A percentile compares a stretch with the other conserved stretches of the same genome.
phyloP scores from a whole-genome alignment of 2,113 vertebrate species.

The Passerina amoena region DNA sequence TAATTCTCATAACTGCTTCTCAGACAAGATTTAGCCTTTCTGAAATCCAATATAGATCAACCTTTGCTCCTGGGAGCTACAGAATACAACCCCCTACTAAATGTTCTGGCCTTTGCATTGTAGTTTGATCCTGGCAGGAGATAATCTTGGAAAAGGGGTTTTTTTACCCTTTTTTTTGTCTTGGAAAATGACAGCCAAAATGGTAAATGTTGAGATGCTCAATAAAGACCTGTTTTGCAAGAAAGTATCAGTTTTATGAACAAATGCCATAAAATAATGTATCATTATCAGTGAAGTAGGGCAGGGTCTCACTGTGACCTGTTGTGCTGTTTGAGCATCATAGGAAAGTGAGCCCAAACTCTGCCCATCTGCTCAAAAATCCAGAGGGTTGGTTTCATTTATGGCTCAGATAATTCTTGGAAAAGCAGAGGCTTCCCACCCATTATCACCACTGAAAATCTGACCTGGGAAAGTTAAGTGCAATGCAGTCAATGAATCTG shows the following conservation, averaged over 20 bases:
- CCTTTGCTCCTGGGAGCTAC: neutral
- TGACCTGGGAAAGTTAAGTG: neutral
- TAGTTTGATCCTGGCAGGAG: neutral
- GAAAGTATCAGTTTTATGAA: neutral
- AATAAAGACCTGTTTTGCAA: neutral
- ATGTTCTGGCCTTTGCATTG: neutral
- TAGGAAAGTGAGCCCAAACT: neutral
- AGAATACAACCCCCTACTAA: neutral
- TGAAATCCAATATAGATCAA: neutral
- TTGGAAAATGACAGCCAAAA: neutral
- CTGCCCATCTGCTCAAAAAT: neutral
- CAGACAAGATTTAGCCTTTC: neutral
- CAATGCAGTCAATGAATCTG: neutral
- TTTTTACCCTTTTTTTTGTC: neutral
- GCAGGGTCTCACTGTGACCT: neutral
- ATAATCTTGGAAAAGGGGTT: neutral
- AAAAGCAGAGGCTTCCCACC: neutral
- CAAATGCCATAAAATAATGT: neutral
- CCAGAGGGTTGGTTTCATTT: neutral
- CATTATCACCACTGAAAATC: neutral
- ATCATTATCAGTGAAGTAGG: accelerated
- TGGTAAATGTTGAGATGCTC: neutral
- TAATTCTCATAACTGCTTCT: neutral
- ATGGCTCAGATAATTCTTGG: neutral
- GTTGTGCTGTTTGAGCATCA: neutral